Evolutionary conservation across 2,797 vertebrate species (phyloP), one percentile per base, ranked within the genome.

Genomic region (Dryobates pubescens): DNA sequence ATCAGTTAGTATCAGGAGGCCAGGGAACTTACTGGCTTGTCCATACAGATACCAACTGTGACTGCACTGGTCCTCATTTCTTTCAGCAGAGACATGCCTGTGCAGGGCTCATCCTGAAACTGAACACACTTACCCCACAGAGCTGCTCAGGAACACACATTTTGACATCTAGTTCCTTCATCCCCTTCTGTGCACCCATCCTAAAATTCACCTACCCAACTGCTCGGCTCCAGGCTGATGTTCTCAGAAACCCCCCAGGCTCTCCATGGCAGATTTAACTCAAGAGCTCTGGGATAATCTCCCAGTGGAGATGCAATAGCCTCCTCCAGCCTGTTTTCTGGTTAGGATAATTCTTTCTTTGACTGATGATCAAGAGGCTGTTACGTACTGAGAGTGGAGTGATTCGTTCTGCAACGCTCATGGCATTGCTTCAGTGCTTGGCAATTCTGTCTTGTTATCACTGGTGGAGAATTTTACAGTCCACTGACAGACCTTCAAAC

Each of bases 391-490:
- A 64, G 82, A 75, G 49, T 10, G 43, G 29, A 91, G 58, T 23
- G 57, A 74, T 87, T 93, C 82, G 88, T 85, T 82, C 86, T 76
- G 53, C 67, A 82, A 64, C 2, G 15, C 82, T 92, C 10, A 1
- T 63, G 75, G 77, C 82, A 84, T 20, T 92, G 91, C 88, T 75
- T 90, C 82, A 77, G 71, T 57, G 79, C 81, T 92, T 76, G 82
- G 86, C 80, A 71, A 34, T 89, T 93, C 80, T 49, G 69, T 45
- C 80, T 88, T 47, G 61, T 96, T 92, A 89, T 92, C 87, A 41
- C 70, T 95, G 69, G 81, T 69, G 82, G 77, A 70, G 85, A 91
- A 91, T 92, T 96, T 92, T 95, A 90, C 79, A 93, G 93, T 94
- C 92, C 88, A 92, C 87, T 82, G 87, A 89, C 71, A 91, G 93